Percentiles rank a stretch among this genome's conserved stretches.
Conservation (phyloP, 2,888 invertebrate species). For the Anaspis maculata region DNA sequence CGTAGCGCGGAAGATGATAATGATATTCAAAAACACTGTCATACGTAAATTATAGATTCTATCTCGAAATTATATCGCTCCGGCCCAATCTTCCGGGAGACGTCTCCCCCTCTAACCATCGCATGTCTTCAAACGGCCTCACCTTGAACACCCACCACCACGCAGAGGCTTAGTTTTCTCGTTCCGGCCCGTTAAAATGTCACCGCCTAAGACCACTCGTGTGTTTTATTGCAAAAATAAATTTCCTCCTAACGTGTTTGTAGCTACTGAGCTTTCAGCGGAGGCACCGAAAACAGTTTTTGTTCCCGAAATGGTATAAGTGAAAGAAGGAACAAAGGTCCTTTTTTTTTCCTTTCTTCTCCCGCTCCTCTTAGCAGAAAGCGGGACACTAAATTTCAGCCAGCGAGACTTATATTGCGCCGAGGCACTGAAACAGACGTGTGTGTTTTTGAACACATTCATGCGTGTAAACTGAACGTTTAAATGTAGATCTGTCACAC, state of each 20-base stretch:
- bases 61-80: constrained; percentile 7
- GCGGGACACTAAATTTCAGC: constrained; percentile 17
- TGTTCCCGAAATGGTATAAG: constrained; percentile 15
- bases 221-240: constrained; percentile 34
- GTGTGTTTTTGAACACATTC: too few species aligned
- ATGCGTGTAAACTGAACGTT: too few species aligned
- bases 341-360: constrained; percentile 8
- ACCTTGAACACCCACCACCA: constrained; percentile 7
- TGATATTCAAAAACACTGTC: too few species aligned
- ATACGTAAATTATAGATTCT: constrained; percentile 8
- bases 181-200: constrained; percentile 30
- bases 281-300: constrained; percentile 17
- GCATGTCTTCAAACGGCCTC: constrained; percentile 8
- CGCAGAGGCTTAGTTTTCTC: constrained; percentile 17
- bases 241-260: constrained; percentile 25
- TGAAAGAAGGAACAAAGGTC: constrained; percentile 15
- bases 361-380: constrained; percentile 6
- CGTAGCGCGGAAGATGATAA: too few species aligned
- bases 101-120: not conserved
- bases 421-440: not conserved
- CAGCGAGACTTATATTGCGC: constrained; percentile 17
- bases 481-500: too few species aligned
- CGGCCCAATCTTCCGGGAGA: constrained; percentile 1
- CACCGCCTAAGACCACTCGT: constrained; percentile 28
- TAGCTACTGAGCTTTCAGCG: constrained; percentile 17